Percentiles rank a stretch among this genome's conserved stretches.
These are phyloP conservation scores for Solenodon paradoxus DNA, from an alignment of 2,113 vertebrate species.

Conservation along the genomic window DNA sequence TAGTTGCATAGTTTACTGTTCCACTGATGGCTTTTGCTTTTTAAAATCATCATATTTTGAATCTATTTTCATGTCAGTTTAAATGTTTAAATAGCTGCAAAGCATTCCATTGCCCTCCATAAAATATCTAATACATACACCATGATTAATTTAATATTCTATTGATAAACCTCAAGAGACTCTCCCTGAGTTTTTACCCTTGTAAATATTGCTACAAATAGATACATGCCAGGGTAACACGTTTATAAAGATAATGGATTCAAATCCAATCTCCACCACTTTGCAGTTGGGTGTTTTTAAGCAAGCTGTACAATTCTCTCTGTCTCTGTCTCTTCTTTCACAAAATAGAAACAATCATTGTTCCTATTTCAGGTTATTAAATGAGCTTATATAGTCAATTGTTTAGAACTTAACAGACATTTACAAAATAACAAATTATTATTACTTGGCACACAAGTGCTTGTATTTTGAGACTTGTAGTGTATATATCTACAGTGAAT, in stretches of 20 bases:
- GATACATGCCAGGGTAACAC: neutral
- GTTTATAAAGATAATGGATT: neutral
- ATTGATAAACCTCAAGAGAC: neutral
- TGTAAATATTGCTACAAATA: neutral
- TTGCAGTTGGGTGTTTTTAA: neutral
- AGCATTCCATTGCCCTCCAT: neutral
- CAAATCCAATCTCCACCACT: neutral
- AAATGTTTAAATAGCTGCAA: neutral
- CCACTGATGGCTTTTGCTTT: neutral
- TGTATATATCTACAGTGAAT: too few species aligned
- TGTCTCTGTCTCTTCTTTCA: neutral
- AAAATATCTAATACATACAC: neutral
- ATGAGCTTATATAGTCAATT: too few species aligned
- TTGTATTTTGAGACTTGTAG: too few species aligned
- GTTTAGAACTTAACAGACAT: too few species aligned
- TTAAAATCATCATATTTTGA: neutral
- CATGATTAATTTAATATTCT: neutral
- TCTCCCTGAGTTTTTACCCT: neutral
- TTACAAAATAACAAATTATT: too few species aligned
- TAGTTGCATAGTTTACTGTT: neutral
- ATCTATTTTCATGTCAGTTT: neutral
- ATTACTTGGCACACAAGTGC: too few species aligned
- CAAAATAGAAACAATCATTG: too few species aligned
- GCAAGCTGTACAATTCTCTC: neutral
- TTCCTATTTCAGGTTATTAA: too few species aligned